Evolutionary conservation across 92 coral and sea anemone genomes (phyloP), one percentile per base, ranked within the genome.

Genomic region (Epizoanthus illoricatus): DNA sequence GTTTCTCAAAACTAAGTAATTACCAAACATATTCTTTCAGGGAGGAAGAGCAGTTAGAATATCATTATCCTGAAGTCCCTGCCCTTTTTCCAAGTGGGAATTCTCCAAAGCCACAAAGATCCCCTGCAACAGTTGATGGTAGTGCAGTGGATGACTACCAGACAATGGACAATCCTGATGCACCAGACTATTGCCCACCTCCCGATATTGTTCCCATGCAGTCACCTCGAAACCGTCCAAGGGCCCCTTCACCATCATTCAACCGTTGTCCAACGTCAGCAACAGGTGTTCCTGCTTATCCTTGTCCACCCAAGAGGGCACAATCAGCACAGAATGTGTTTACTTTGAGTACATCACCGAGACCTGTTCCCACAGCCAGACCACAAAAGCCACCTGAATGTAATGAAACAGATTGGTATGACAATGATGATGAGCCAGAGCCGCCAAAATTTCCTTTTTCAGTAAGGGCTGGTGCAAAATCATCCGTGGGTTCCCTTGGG

Each of bases 51-150:
- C 8, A 21, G 71, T 61, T 47, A 5, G 82, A 78, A 70, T 78
- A 78, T 45, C 82, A 78, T 59, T 78, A 78, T 67, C 82, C 82
- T 39, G 82, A 78, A 7, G 72, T 78, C 33, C 82, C 82, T 4
- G 21, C 21, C 8, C 24, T 63, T 72, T 43, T 20, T 11, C 82
- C 82, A 5, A 13, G 49, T 15, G 42, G 58, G 7, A 21, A 43
- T 13, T 49, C 82, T 9, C 39, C 59, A 12, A 1, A 12, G 42
- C 8, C n/a, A 19, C 57, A 40, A 36, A 59, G 39, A 16, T 16
- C 68, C 40, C 28, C 45, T 58, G 47, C 20, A 3, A 2, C 65
- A 54, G 0, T 56, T 24, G 45, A 40, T 60, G 63, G 39, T 8
- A 45, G 60, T 19, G 7, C 20, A 33, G 7, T 16, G n/a, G 73